phyloP scores from a whole-genome alignment of 1,140 invertebrate species.

The Ceratina australensis region DNA sequence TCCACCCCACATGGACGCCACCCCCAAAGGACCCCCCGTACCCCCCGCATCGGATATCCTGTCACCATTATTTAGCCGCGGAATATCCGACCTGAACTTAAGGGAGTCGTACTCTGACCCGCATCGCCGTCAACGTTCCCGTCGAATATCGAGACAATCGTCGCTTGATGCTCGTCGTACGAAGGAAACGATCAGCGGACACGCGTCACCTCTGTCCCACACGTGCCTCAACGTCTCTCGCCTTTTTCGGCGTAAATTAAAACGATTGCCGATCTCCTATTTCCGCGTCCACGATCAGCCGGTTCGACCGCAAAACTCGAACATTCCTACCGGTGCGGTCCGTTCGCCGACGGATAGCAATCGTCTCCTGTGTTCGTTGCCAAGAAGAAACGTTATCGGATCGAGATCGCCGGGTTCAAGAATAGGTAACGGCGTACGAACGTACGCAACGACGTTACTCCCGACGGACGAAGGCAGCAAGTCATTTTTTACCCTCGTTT shows the following conservation, averaged over 20 bases:
- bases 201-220: conserved; percentile 35
- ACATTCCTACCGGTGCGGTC: conserved; percentile 4
- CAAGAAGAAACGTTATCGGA: neutral
- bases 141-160: conserved; percentile 43
- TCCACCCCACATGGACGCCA: conserved; percentile 75
- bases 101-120: conserved; percentile 16
- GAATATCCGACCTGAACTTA: conserved; percentile 70
- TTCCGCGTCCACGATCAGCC: neutral
- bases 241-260: conserved; percentile 14
- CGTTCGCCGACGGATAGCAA: neutral
- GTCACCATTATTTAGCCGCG: conserved; percentile 68
- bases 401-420: neutral
- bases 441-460: neutral
- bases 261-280: conserved; percentile 14
- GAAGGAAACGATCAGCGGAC: conserved; percentile 27
- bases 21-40: conserved; percentile 67
- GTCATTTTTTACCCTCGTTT: conserved; percentile 57
- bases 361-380: neutral
- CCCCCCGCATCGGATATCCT: conserved; percentile 71
- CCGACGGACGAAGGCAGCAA: neutral
- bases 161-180: conserved; percentile 35
- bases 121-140: conserved; percentile 37
- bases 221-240: conserved; percentile 55
- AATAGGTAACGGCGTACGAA: neutral
- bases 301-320: neutral